Evolutionary conservation across 35 echinoderm and acorn worm species (phyloP).

Genomic region (Heliocidaris erythrogramma): DNA sequence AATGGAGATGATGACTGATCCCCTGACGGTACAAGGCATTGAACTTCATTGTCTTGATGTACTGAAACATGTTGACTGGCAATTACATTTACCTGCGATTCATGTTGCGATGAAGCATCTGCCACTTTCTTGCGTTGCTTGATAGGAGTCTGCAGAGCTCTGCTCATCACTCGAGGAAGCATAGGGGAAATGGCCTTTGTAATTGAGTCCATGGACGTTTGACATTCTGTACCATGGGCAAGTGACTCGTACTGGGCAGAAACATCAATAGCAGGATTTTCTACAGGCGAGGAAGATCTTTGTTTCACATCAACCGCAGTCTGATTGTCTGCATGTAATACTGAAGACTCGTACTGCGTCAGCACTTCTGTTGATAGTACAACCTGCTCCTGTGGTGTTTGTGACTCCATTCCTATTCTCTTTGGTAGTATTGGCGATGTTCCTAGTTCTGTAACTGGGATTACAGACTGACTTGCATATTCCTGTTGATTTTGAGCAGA

Average conservation of each 20-base stretch:
- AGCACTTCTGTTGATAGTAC: not conserved
- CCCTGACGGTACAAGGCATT: not conserved
- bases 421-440: not conserved
- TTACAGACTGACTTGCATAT: not conserved
- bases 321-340: not conserved
- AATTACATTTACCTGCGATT: not conserved
- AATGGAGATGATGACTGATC: not conserved
- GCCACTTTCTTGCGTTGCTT: not conserved
- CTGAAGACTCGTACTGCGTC: not conserved
- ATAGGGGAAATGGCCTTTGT: slow-evolving; percentile 9
- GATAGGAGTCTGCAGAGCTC: not conserved
- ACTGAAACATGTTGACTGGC: not conserved
- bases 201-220: slow-evolving; percentile 5
- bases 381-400: not conserved
- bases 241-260: not conserved
- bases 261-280: not conserved
- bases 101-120: not conserved
- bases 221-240: not conserved
- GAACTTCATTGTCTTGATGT: not conserved
- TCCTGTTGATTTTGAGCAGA: not conserved
- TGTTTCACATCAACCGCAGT: not conserved
- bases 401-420: not conserved
- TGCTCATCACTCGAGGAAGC: not conserved
- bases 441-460: not conserved
- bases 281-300: not conserved